These are phyloP conservation scores for Erebia ligea DNA, from an alignment of 2,888 invertebrate genomes.

Conservation along the genomic window DNA sequence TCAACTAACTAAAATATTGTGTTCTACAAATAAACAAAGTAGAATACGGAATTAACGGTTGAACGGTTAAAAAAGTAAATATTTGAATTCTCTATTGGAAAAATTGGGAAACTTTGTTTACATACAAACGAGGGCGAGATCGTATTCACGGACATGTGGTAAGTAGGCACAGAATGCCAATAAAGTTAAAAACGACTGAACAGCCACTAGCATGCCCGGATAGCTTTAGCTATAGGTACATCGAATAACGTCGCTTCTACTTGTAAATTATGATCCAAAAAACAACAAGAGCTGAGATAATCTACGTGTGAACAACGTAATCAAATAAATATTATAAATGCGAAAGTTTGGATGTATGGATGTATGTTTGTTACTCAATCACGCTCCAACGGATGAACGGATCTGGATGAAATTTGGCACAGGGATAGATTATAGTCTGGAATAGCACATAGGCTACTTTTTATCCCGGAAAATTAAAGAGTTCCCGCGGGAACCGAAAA, in stretches of 20 bases:
- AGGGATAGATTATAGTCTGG: too few species aligned
- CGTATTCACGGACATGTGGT: slow-evolving; percentile 9
- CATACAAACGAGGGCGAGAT: slow-evolving; percentile 19
- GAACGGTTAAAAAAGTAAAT: slow-evolving; percentile 15
- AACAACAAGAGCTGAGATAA: neutral
- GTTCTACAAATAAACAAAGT: neutral
- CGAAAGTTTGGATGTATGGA: too few species aligned
- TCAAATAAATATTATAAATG: too few species aligned
- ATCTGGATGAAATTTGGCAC: too few species aligned
- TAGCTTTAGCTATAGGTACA: slow-evolving; percentile 12
- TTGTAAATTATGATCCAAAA: neutral
- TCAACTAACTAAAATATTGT: neutral
- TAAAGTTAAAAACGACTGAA: slow-evolving; percentile 24
- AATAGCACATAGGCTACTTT: too few species aligned
- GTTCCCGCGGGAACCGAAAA: too few species aligned
- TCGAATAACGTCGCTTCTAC: slow-evolving; percentile 15
- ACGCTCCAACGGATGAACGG: too few species aligned
- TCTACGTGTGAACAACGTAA: neutral
- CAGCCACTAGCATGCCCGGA: slow-evolving; percentile 16
- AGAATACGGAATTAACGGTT: neutral
- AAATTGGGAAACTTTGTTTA: slow-evolving; percentile 23
- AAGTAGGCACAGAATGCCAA: slow-evolving; percentile 17
- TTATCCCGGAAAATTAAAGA: too few species aligned
- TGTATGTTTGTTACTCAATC: too few species aligned
- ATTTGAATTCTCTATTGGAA: slow-evolving; percentile 17